phyloP scores from a whole-genome alignment of 1,140 invertebrate genomes.

The Bathynomus jamesi region DNA sequence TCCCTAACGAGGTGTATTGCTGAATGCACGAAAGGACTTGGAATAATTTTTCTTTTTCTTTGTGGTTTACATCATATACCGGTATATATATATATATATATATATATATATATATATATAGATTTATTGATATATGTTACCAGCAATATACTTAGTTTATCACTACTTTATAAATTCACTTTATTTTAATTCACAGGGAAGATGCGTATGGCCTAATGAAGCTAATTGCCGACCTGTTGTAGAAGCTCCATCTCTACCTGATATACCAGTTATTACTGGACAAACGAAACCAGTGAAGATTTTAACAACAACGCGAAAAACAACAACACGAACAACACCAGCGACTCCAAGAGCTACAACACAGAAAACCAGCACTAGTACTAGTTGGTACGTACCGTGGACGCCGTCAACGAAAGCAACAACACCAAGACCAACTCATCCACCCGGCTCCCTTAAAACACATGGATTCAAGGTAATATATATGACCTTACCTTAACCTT shows the following conservation, averaged over 20 bases:
- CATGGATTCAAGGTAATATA: constrained; percentile 10
- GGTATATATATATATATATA: background rate
- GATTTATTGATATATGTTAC: background rate
- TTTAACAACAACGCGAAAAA: background rate
- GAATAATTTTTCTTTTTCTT: too few species aligned
- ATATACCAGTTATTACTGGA: too few species aligned
- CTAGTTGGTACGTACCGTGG: background rate
- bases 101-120: background rate
- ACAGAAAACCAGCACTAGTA: background rate
- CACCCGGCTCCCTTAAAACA: background rate
- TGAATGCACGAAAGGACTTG: too few species aligned
- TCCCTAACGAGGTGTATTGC: too few species aligned
- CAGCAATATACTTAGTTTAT: background rate
- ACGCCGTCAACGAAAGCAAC: background rate
- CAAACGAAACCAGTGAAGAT: too few species aligned
- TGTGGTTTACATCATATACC: background rate
- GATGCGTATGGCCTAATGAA: too few species aligned
- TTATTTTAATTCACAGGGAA: too few species aligned
- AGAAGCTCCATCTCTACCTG: background rate
- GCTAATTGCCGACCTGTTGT: too few species aligned
- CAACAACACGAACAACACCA: background rate
- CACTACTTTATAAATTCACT: too few species aligned
- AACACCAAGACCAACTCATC: background rate
- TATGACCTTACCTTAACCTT: too few species aligned
- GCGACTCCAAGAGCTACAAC: background rate